Base-by-base conservation (phyloP, 1,140 invertebrate species). In the Luehdorfia chinensis region DNA sequence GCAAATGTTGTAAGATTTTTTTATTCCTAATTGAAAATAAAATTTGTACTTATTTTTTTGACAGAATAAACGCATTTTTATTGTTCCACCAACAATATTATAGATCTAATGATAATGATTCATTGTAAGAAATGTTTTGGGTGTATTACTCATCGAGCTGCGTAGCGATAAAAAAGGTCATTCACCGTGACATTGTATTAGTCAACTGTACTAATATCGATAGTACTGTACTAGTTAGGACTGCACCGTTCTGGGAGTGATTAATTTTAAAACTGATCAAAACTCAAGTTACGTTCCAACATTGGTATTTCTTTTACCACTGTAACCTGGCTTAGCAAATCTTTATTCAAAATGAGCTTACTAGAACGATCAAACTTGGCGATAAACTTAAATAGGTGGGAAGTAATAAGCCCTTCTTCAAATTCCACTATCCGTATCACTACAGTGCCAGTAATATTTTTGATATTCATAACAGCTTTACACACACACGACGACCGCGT, bases 1-100 rank as follows among this genome's bases (percentile, higher is more conserved):
- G 47, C 58, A 36, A 55, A 51, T 59, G 47, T 65, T 70, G 65
- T 57, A 66, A 56, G 39, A 30, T 14, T 51, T 59, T 48, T 59
- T 61, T 63, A 41, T 50, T 61, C 45, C 37, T 49, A 45, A 50
- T 33, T 15, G 16, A 50, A 50, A 51, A 60, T 56, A 52, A 69
- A 66, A 56, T 63, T 69, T 69, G 56, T 66, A 71, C 59, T 66
- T 67, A 55, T 60, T 57, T 52, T 49, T 58, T 52, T 50, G n/a
- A n/a, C n/a, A n/a, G n/a, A n/a, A 19, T 9, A 14, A 8, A 33
- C 12, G 6, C 11, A 19, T 6, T 49, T 39, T 41, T 47, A 37
- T 54, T 33, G 23, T 23, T 9, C 9, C 18, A 4, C 7, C 5
- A 1, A 12, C 16, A 9, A 12, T 2, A 15, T 12, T 11, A 11